Evolutionary conservation across 2,113 vertebrate genomes (phyloP).

Genomic region (Oenanthe melanoleuca): DNA sequence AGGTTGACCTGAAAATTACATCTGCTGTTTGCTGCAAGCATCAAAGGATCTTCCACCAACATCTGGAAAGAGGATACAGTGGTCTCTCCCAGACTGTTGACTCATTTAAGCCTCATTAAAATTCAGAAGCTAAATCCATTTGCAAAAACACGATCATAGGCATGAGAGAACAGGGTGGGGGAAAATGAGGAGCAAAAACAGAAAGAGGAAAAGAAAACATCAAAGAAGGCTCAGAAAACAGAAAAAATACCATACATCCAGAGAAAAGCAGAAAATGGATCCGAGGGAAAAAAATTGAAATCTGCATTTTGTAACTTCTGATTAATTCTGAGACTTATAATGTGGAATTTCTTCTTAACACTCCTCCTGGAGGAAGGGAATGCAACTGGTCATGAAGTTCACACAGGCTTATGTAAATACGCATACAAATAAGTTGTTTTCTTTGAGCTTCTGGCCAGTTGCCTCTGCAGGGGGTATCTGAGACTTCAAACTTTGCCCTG

Average conservation of each 20-base stretch:
- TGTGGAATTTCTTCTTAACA: constrained; percentile 47
- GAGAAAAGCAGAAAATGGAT: background rate
- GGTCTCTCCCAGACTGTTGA: constrained; percentile 36
- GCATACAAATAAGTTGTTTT: constrained; percentile 57
- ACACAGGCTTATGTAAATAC: constrained; percentile 59
- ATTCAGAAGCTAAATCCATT: constrained; percentile 50
- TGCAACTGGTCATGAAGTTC: constrained; percentile 61
- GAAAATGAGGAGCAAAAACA: background rate
- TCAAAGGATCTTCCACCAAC: constrained; percentile 43
- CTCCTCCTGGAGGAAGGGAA: constrained; percentile 39
- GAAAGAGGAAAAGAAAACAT: constrained; percentile 21
- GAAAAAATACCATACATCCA: background rate
- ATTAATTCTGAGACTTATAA: constrained; percentile 58
- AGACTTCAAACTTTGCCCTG: background rate
- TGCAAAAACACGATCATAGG: background rate
- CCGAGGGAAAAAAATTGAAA: background rate
- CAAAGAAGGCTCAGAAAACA: background rate
- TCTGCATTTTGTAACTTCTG: constrained; percentile 10
- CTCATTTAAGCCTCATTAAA: constrained; percentile 33
- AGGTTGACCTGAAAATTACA: background rate
- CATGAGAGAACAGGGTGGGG: background rate
- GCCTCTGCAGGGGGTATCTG: constrained; percentile 24
- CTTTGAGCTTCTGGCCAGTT: constrained; percentile 49
- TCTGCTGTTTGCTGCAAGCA: constrained; percentile 35
- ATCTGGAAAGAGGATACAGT: constrained; percentile 28